Base-by-base conservation (phyloP, 2,797 vertebrate genomes). In the Spatula clypeata region DNA sequence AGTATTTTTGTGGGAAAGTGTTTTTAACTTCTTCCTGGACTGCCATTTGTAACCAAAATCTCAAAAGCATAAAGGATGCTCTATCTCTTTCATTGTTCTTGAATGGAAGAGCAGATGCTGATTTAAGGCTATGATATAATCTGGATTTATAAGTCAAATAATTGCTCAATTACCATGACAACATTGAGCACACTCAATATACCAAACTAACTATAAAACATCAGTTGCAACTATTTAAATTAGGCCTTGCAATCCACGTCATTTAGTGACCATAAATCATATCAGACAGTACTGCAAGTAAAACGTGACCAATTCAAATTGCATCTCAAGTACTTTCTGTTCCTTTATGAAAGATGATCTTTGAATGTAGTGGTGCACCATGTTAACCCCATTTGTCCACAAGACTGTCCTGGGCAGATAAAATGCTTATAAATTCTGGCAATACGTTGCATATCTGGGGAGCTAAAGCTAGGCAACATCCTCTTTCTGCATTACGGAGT, bases 291-390 rank as follows among this genome's bases (percentile, higher is more conserved):
- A 12, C 64, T 67, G 15, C 1, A 26, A 44, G 31, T 36, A 31
- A 58, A 88, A 54, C 9, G 27, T 8, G 23, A 7, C 2, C 24
- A 20, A 77, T 34, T 6, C 26, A 51, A 55, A 61, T 44, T 36
- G n/a, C 34, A 40, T 66, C 40, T 23, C 6, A 13, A 55, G 24
- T 14, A 55, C n/a, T 8, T 53, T 24, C 17, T 71, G 82, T 38
- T 64, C 26, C 31, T 89, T 74, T 38, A 14, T 6, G 31, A 71
- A 36, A 69, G n/a, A 60, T 3, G 12, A 85, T 47, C 34, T 60
- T 8, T 58, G 76, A 69, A 54, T 0, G 0, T 4, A 62, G 40
- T 16, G 74, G 32, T 44, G 44, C 20, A 60, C 1, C 0, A 0
- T 0, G 6, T 55, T 76, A 76, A 90, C 54, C 45, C 36, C 6